Evolutionary conservation across 2,797 vertebrate species (phyloP), one percentile per base, ranked within the genome.

Genomic region (Salmo trutta): DNA sequence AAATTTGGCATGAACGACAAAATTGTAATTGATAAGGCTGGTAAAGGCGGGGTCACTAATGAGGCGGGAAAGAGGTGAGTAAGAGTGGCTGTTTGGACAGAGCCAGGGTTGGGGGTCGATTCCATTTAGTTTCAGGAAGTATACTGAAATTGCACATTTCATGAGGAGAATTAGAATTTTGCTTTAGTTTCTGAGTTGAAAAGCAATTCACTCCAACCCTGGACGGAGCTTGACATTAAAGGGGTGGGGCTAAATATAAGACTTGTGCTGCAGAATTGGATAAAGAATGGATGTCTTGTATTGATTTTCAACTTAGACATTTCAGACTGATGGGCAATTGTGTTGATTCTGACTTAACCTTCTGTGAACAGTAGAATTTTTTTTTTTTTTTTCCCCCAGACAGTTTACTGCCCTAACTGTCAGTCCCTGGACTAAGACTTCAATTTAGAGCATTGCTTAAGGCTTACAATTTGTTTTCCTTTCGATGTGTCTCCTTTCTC

Each of bases 1-100:
- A 99, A 99, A 87, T 99, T 99, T 77, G 98, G 98, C 84, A 99
- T 99, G 98, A 99, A 99, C 71, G 98, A 99, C 93, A 99, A 99
- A 93, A 99, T 99, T 56, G 97, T 99, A 16, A 99, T 99, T 80
- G 98, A 99, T 91, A 99, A 99, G 88, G 97, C 98, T 91, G 97
- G 98, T 86, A 99, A 99, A 91, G 97, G 97, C 83, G 97, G 95
- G 89, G 95, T 95, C 2, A 93, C 96, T 0, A 98, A 99, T 71
- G 98, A 99, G 73, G 96, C 97, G 4, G 96, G 95, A 82, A 99
- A 99, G 90, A 99, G 97, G 98, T 99, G 89, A 94, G 93, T 66
- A n/a, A 21, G 33, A 7, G 16, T 3, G 24, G 27, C 14, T 27
- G 31, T 65, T 52, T 10, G 24, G 17, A 31, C 56, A 1, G 10